These are phyloP conservation scores for Xestoiulus laeticollis DNA, from an alignment of 2,888 invertebrate genomes.

Conservation along the genomic window DNA sequence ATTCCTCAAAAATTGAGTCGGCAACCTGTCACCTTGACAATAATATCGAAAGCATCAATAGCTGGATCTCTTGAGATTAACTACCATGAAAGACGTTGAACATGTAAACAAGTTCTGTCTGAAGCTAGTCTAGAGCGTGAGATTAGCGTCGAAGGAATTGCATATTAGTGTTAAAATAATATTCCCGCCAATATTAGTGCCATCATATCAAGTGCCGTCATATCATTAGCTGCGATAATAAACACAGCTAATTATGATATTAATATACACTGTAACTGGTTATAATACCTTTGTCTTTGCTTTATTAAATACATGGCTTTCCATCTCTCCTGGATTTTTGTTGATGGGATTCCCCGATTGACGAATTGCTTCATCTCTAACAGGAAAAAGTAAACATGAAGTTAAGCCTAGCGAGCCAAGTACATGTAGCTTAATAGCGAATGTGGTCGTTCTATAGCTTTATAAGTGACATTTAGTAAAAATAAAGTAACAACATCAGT, in stretches of 20 bases:
- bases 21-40: too few species aligned
- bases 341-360: conserved; percentile 82
- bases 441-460: background rate
- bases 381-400: conserved; percentile 54
- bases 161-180: too few species aligned
- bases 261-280: background rate
- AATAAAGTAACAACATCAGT: background rate
- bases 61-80: too few species aligned
- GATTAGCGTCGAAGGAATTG: too few species aligned
- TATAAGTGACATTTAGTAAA: too few species aligned
- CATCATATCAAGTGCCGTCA: too few species aligned
- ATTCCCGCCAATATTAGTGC: too few species aligned
- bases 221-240: background rate
- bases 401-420: background rate
- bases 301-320: conserved; percentile 90
- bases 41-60: too few species aligned
- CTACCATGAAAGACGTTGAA: too few species aligned
- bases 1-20: too few species aligned
- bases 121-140: too few species aligned
- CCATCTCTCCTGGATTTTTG: conserved; percentile 90
- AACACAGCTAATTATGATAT: background rate
- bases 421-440: background rate
- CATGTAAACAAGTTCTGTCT: too few species aligned
- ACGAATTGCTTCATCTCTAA: conserved; percentile 87
- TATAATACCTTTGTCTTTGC: conserved; percentile 77